Percentiles rank a stretch among this genome's conserved stretches.
These are phyloP conservation scores for Drosophila falleni DNA, from an alignment of 2,888 invertebrate genomes.

Conservation along the genomic window DNA sequence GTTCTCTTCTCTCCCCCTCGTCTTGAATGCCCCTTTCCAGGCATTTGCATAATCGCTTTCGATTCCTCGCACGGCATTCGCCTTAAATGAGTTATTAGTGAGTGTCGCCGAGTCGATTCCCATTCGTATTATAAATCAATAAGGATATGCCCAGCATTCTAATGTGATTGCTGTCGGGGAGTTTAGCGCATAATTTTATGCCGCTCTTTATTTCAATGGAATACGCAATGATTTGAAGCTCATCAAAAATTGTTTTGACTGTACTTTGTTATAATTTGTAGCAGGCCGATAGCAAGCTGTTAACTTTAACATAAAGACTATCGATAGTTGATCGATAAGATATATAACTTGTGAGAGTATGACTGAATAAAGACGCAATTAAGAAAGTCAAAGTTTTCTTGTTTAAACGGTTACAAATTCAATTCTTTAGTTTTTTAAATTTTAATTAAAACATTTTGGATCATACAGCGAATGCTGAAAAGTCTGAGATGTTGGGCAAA, in stretches of 20 bases:
- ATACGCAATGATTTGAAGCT: conserved; percentile 42
- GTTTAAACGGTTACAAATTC: too few relatives aligned
- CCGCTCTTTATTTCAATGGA: conserved; percentile 44
- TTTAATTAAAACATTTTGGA: conserved; percentile 83
- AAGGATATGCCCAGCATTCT: conserved; percentile 78
- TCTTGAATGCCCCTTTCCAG: background rate
- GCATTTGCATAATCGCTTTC: conserved; percentile 83
- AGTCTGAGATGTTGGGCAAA: conserved; percentile 38
- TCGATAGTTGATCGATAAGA: too few relatives aligned
- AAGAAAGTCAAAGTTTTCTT: too few relatives aligned
- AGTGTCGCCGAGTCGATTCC: conserved; percentile 77
- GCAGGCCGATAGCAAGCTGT: too few relatives aligned
- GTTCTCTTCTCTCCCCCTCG: conserved; percentile 19
- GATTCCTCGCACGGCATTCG: conserved; percentile 77
- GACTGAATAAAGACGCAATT: too few relatives aligned
- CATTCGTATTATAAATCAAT: conserved; percentile 81
- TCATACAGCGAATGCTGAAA: background rate
- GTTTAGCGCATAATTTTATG: conserved; percentile 68
- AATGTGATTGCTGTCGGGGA: conserved; percentile 64
- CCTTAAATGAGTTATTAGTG: conserved; percentile 83
- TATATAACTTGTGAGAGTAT: too few relatives aligned
- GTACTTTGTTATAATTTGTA: background rate
- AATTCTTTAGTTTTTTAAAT: conserved; percentile 41
- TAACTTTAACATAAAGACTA: too few relatives aligned
- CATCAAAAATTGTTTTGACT: background rate